A percentile compares a stretch with the other conserved stretches of the same genome.
These are phyloP conservation scores for Drosophila percnosoma DNA, from an alignment of 2,888 invertebrate species.

Conservation along the genomic window DNA sequence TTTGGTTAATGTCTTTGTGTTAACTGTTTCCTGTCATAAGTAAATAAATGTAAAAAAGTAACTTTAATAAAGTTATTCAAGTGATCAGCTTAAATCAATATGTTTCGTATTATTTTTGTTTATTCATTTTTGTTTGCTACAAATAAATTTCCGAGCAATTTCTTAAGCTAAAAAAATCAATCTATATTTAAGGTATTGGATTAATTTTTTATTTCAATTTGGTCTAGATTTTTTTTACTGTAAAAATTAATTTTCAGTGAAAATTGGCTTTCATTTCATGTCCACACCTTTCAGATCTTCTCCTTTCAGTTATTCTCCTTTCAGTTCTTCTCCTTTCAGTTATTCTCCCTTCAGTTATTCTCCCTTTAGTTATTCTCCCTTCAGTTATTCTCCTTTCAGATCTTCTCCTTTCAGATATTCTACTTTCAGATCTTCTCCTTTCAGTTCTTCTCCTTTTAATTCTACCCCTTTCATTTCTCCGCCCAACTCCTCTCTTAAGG, in stretches of 20 bases:
- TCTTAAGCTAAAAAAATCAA: neutral
- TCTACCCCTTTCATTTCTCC: conserved; percentile 4
- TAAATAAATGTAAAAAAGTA: neutral
- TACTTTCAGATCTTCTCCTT: neutral
- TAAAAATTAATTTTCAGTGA: neutral
- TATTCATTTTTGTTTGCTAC: neutral
- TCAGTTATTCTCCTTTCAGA: too few species aligned
- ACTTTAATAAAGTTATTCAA: neutral
- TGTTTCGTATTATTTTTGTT: neutral
- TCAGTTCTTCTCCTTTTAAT: neutral
- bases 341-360: neutral
- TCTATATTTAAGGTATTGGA: neutral
- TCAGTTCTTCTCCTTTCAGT: neutral
- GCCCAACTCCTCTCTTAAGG: neutral
- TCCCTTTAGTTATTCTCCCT: neutral
- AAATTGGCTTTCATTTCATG: too few species aligned
- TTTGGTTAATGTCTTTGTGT: neutral
- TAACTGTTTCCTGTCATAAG: neutral
- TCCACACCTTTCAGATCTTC: neutral
- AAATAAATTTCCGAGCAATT: neutral
- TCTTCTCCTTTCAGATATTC: neutral
- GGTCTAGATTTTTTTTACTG: neutral
- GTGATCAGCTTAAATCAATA: neutral
- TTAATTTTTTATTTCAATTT: neutral
- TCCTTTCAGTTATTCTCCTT: neutral